These are phyloP conservation scores for Notechis scutatus DNA, from an alignment of 2,113 vertebrate genomes.

Conservation along the genomic window DNA sequence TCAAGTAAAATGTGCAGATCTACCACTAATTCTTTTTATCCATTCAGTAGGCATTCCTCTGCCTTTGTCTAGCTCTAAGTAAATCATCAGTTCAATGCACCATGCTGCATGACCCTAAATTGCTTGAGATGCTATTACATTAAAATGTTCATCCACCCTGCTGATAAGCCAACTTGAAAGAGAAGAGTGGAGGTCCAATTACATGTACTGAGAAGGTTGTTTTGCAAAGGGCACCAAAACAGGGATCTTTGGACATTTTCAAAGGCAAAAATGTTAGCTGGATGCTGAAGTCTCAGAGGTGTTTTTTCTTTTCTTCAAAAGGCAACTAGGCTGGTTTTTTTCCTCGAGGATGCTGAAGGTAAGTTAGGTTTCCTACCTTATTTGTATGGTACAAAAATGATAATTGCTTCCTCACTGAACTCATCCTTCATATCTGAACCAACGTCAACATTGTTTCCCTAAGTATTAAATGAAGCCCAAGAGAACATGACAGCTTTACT, in stretches of 20 bases:
- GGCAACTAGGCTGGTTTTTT: not conserved
- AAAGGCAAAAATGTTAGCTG: slow-evolving; percentile 18
- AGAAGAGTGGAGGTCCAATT: not conserved
- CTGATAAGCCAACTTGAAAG: not conserved
- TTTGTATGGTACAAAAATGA: not conserved
- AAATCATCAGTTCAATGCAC: not conserved
- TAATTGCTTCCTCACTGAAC: slow-evolving; percentile 4
- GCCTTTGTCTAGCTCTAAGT: not conserved
- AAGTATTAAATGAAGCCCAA: not conserved
- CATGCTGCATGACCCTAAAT: not conserved
- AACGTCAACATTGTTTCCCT: not conserved
- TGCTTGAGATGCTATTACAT: not conserved
- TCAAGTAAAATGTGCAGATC: not conserved
- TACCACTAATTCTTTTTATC: not conserved
- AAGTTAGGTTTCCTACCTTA: not conserved
- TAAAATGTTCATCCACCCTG: no score
- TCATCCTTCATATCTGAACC: slow-evolving; percentile 6
- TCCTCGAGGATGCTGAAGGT: not conserved
- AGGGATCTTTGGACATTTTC: not conserved
- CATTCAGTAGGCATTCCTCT: not conserved
- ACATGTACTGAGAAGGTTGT: not conserved
- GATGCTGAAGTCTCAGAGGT: not conserved
- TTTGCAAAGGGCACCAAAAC: not conserved
- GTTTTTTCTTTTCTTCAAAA: not conserved
- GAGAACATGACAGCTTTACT: not conserved